These are phyloP conservation scores for Daubentonia madagascariensis DNA, from an alignment of 2,113 vertebrate species.

Conservation along the genomic window DNA sequence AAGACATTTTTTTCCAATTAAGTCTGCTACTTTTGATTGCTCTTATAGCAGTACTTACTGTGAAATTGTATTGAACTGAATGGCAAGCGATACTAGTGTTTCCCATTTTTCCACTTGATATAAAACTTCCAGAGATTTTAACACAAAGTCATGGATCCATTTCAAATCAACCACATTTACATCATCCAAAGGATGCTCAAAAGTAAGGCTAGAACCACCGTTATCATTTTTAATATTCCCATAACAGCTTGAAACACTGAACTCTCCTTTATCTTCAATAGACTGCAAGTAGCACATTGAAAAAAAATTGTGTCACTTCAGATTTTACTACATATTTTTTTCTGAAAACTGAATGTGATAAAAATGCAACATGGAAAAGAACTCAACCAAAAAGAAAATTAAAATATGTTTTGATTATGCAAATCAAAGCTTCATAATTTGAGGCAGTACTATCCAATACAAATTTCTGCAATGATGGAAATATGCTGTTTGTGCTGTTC, in stretches of 20 bases:
- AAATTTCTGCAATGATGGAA: neutral
- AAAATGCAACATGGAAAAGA: neutral
- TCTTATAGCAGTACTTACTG: constrained; percentile 81
- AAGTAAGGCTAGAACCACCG: constrained; percentile 86
- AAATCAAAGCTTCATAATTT: neutral
- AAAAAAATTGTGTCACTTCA: neutral
- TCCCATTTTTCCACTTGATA: constrained; percentile 92
- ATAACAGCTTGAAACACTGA: constrained; percentile 85
- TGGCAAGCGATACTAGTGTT: constrained; percentile 88
- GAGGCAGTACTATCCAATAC: neutral
- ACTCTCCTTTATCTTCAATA: constrained; percentile 80
- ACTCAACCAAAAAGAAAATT: neutral
- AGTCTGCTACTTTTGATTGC: neutral
- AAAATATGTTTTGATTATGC: neutral
- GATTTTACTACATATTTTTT: neutral
- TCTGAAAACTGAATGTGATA: neutral
- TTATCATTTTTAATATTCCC: constrained; percentile 87
- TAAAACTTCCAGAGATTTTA: constrained; percentile 90
- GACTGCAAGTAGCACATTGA: constrained; percentile 66
- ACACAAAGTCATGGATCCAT: constrained; percentile 88
- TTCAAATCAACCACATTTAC: constrained; percentile 88
- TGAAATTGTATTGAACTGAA: constrained; percentile 91
- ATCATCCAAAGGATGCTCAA: constrained; percentile 87
- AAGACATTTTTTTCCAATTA: neutral
- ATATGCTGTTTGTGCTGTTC: neutral